A percentile compares a stretch with the other conserved stretches of the same genome.
Conservation (phyloP, 2,888 invertebrate genomes). For the Scelioninae gen. 2 region DNA sequence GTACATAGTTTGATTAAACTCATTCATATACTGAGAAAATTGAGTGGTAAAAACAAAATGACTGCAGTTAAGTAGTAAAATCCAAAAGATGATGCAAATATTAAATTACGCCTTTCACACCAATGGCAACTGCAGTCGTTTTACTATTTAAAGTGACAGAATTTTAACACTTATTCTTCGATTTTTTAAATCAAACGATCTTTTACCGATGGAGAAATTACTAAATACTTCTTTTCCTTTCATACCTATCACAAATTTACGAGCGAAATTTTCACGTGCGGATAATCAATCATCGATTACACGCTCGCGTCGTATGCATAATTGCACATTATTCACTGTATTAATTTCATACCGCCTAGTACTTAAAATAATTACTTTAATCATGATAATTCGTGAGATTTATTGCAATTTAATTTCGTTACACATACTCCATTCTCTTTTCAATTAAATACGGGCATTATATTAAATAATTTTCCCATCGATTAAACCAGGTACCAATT, state of each 20-base stretch:
- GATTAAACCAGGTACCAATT: no score
- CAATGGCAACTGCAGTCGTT: no score
- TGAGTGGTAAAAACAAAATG: no score
- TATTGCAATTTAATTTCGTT: conserved; percentile 27
- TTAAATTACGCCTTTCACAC: no score
- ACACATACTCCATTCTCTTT: conserved; percentile 2
- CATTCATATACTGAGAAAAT: no score
- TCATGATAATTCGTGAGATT: conserved; percentile 34
- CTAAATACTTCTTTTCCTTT: conserved; percentile 1
- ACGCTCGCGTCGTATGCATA: conserved; percentile 12
- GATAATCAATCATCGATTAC: conserved; percentile 21
- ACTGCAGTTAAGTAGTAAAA: no score
- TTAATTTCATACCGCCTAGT: conserved; percentile 21
- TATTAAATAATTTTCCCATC: background rate
- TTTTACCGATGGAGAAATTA: background rate
- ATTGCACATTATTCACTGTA: conserved; percentile 25
- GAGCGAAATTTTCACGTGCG: conserved; percentile 15
- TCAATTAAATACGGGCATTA: conserved; percentile 6
- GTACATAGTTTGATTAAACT: no score
- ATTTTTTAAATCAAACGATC: background rate
- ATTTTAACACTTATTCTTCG: no score
- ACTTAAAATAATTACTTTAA: conserved; percentile 21
- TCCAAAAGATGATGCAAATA: no score
- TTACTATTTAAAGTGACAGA: no score
- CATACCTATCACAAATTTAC: conserved; percentile 7